Evolutionary conservation across 1,140 invertebrate genomes (phyloP).

Genomic region (Drosophila equinoxialis): DNA sequence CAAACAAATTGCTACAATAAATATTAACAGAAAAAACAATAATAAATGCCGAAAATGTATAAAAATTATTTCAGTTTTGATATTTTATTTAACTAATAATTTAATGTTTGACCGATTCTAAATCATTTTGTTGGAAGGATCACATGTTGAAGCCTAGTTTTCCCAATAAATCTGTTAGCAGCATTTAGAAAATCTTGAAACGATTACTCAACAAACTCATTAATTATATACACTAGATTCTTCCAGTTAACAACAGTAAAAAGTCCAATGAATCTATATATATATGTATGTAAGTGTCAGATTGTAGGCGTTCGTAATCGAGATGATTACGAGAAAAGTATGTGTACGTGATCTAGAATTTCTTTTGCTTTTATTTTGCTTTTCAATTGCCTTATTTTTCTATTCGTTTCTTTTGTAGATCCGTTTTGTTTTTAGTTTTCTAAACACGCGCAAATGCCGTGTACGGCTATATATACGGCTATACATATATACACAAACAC

Average conservation of each 20-base stretch:
- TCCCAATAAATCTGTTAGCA: neutral
- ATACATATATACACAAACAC: slow-evolving; percentile 2
- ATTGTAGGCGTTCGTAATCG: slow-evolving; percentile 58
- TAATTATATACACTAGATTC: slow-evolving; percentile 14
- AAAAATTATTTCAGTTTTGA: too few relatives aligned
- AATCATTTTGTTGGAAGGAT: neutral
- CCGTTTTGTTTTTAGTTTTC: slow-evolving; percentile 71
- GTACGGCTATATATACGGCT: slow-evolving; percentile 15
- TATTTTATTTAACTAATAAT: too few relatives aligned
- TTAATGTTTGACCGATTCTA: neutral
- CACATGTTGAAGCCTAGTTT: neutral
- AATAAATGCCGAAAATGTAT: too few relatives aligned
- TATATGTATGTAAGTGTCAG: slow-evolving; percentile 13
- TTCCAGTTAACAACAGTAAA: slow-evolving; percentile 20
- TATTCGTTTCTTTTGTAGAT: slow-evolving; percentile 49
- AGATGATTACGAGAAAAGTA: slow-evolving; percentile 49
- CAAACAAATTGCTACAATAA: too few relatives aligned
- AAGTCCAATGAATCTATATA: slow-evolving; percentile 18
- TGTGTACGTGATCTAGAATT: slow-evolving; percentile 49
- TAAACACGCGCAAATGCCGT: slow-evolving; percentile 71
- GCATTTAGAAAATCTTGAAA: neutral
- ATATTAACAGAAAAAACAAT: too few relatives aligned
- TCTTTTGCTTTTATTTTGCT: slow-evolving; percentile 40
- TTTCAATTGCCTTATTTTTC: slow-evolving; percentile 27
- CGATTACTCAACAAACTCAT: slow-evolving; percentile 5